Evolutionary conservation across 2,113 vertebrate genomes (phyloP).

Genomic region (Fregetta grallaria): DNA sequence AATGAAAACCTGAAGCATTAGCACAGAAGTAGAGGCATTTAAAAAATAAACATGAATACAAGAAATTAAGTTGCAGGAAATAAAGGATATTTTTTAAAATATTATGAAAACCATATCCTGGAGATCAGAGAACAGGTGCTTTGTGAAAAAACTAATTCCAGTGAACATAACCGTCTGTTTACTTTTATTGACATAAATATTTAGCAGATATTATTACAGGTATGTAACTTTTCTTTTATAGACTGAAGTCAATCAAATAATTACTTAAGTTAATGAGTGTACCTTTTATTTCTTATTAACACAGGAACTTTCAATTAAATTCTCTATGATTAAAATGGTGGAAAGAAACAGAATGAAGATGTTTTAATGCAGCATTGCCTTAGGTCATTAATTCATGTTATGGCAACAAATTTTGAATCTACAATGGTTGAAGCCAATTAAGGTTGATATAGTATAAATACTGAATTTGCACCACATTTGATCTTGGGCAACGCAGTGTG

Average conservation of each 20-base stretch:
- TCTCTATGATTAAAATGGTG: background rate
- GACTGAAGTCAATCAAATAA: background rate
- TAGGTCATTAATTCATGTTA: background rate
- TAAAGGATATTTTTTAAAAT: background rate
- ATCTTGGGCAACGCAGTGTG: background rate
- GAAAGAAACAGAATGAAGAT: background rate
- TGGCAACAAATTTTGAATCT: background rate
- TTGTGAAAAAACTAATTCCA: background rate
- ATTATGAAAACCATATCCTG: background rate
- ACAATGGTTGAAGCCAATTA: background rate
- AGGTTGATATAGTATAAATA: background rate
- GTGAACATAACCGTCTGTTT: background rate
- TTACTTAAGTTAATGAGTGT: background rate
- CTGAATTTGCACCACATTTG: background rate
- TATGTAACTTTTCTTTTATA: background rate
- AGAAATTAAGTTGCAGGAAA: background rate
- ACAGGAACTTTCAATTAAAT: background rate
- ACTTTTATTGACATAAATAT: background rate
- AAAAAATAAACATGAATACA: background rate
- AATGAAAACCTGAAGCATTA: background rate
- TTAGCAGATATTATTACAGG: background rate
- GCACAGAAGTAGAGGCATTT: background rate
- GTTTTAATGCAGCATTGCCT: background rate
- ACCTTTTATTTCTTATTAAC: background rate
- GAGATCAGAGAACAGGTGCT: background rate